phyloP scores from a whole-genome alignment of 2,797 vertebrate genomes.

The Lophotriccus pileatus region DNA sequence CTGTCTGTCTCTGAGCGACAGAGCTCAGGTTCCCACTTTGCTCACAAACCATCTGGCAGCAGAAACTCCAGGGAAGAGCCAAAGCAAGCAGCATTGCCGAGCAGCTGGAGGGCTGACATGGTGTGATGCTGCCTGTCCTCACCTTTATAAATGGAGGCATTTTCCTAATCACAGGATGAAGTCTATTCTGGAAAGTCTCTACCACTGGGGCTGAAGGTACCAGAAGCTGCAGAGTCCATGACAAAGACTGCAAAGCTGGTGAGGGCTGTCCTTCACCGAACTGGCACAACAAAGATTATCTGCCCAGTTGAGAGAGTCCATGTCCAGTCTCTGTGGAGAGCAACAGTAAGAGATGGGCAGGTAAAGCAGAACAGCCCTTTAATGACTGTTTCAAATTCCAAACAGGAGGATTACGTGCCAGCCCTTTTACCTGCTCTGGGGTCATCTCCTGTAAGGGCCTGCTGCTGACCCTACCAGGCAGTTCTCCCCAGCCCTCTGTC shows the following conservation, averaged over 20 bases:
- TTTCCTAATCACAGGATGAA: neutral
- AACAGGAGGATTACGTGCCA: neutral
- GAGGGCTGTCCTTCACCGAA: neutral
- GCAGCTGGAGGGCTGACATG: neutral
- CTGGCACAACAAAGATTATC: neutral
- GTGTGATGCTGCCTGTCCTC: neutral
- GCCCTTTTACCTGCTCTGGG: neutral
- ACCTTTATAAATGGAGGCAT: neutral
- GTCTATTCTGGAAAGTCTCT: neutral
- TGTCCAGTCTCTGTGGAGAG: accelerated
- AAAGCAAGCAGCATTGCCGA: neutral
- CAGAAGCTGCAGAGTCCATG: neutral
- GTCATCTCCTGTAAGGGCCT: neutral
- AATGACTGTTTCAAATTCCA: neutral
- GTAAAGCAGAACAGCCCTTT: neutral
- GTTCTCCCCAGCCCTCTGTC: neutral
- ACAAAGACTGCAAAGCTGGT: neutral
- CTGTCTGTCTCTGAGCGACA: neutral
- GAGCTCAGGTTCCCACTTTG: neutral
- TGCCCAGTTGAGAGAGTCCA: neutral
- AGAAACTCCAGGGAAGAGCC: neutral
- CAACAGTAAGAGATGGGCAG: neutral
- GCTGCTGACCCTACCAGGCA: neutral
- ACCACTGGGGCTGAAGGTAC: neutral
- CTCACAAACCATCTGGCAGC: neutral